Percentiles rank a stretch among this genome's conserved stretches.
phyloP scores from a whole-genome alignment of 1,140 invertebrate species.

The Polypedilum pembai region DNA sequence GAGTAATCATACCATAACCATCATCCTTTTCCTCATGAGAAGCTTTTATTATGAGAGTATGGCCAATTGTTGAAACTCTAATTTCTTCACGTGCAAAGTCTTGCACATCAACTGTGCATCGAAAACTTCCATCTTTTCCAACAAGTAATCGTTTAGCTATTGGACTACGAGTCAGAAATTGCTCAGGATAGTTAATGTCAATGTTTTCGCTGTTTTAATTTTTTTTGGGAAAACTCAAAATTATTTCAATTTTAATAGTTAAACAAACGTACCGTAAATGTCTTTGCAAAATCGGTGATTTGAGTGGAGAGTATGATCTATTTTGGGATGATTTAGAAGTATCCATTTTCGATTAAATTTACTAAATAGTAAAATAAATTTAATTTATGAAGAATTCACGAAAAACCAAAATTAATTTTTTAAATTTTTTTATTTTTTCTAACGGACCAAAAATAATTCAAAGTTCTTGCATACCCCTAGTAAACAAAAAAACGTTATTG shows the following conservation, averaged over 20 bases:
- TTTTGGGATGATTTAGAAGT: background rate
- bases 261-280: background rate
- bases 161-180: constrained; percentile 23
- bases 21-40: background rate
- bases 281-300: background rate
- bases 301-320: background rate
- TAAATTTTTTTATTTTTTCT: no score
- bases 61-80: background rate
- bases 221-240: no score
- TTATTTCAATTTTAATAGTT: no score
- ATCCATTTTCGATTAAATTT: no score
- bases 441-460: no score
- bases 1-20: background rate
- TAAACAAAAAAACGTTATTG: no score
- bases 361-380: no score
- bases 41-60: background rate
- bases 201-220: background rate
- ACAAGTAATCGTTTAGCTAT: constrained; percentile 24
- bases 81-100: background rate
- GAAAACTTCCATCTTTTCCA: background rate
- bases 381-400: no score
- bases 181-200: background rate
- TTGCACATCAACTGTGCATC: background rate
- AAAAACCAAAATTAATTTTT: no score
- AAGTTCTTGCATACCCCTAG: no score